phyloP scores from a whole-genome alignment of 1,140 invertebrate genomes.

The Drosophila sp. region DNA sequence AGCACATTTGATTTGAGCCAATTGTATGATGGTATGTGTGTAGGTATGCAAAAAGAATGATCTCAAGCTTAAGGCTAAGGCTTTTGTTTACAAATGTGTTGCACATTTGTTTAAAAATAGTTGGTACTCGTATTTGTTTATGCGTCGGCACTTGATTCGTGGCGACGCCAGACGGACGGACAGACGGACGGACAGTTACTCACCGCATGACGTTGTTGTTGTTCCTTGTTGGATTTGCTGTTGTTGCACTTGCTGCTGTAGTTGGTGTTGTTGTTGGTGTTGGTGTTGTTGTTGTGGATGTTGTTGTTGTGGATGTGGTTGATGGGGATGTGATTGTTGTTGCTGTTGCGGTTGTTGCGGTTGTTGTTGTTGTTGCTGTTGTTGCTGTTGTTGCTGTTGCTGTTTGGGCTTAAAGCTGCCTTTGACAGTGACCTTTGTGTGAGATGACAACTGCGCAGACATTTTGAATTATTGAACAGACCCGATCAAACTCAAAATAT shows the following conservation, averaged over 20 bases:
- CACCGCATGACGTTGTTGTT: constrained; percentile 17
- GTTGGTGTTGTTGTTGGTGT: background rate
- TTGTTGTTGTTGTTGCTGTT: constrained; percentile 2
- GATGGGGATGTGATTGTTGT: too few species aligned
- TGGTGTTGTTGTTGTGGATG: constrained; percentile 3
- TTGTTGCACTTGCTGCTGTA: background rate
- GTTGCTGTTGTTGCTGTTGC: background rate
- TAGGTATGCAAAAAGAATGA: constrained; percentile 13
- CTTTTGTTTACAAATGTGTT: constrained; percentile 17
- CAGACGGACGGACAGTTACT: constrained; percentile 21
- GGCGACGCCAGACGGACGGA: constrained; percentile 10
- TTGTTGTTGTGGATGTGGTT: background rate
- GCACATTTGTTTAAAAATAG: constrained; percentile 37
- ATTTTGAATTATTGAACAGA: too few species aligned
- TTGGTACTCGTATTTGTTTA: constrained; percentile 28
- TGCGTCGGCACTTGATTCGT: constrained; percentile 24
- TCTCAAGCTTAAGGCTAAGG: background rate
- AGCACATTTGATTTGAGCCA: too few species aligned
- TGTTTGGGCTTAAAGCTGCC: constrained; percentile 8
- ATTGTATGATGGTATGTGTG: background rate
- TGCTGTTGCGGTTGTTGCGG: background rate
- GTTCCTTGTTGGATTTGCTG: constrained; percentile 10
- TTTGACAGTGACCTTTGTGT: constrained; percentile 13
- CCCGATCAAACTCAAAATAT: too few species aligned
- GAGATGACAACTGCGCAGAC: background rate